Conservation (phyloP, 1,140 invertebrate genomes). For the Papilio aristodemus region DNA sequence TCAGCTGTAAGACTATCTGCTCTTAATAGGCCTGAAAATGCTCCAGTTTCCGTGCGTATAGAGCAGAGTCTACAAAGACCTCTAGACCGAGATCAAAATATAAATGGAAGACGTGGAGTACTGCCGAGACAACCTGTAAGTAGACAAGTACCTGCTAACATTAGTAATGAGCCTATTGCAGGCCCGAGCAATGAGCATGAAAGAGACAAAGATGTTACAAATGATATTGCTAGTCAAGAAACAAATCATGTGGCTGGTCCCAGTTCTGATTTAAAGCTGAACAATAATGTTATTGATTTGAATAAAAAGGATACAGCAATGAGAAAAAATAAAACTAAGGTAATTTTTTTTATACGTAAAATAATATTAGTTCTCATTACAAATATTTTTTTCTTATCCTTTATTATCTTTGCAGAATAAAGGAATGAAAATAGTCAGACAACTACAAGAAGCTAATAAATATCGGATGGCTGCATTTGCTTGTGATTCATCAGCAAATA, state of each 20-base stretch:
- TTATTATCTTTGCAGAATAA: conserved; percentile 66
- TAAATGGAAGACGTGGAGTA: conserved; percentile 85
- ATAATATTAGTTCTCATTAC: conserved; percentile 22
- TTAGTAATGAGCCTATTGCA: conserved; percentile 58
- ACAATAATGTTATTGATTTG: conserved; percentile 50
- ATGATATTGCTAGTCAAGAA: conserved; percentile 50
- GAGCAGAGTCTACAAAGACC: conserved; percentile 74
- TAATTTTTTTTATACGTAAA: conserved; percentile 38
- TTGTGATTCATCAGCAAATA: conserved; percentile 73
- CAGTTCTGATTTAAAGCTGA: conserved; percentile 52
- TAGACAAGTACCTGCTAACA: conserved; percentile 42
- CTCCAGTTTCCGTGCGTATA: conserved; percentile 67
- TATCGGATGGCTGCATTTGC: conserved; percentile 83
- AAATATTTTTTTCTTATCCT: conserved; percentile 36
- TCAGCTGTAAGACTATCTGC: conserved; percentile 73
- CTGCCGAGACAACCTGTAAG: conserved; percentile 71
- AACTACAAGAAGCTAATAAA: conserved; percentile 80
- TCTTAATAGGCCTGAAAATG: conserved; percentile 61
- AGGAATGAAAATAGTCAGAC: conserved; percentile 74
- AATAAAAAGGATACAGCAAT: conserved; percentile 59
- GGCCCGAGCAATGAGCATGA: conserved; percentile 67
- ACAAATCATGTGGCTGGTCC: conserved; percentile 46
- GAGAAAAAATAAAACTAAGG: conserved; percentile 71
- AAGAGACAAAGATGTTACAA: conserved; percentile 41
- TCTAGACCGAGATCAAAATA: conserved; percentile 85